These are phyloP conservation scores for Dermatemys mawii DNA, from an alignment of 2,113 vertebrate genomes.

Conservation along the genomic window DNA sequence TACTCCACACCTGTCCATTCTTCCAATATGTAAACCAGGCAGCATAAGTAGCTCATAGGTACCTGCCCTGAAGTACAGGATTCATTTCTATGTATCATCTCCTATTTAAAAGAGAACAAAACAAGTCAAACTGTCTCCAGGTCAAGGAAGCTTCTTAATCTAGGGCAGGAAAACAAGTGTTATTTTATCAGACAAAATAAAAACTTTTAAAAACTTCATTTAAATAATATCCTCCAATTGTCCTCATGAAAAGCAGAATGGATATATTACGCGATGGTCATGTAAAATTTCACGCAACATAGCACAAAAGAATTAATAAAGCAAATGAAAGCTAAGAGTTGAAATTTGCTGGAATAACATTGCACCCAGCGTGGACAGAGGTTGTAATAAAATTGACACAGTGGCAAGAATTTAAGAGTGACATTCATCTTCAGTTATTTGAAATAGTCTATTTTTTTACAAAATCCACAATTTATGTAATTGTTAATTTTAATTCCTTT, in stretches of 20 bases:
- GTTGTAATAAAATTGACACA: neutral
- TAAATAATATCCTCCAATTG: neutral
- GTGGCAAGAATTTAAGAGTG: neutral
- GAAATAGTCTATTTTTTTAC: neutral
- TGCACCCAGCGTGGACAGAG: neutral
- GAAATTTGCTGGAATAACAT: neutral
- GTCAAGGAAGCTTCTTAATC: neutral
- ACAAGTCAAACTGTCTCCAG: neutral
- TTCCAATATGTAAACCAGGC: conserved; percentile 82
- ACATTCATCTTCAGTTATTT: neutral
- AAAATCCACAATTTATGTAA: neutral
- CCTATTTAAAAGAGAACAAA: conserved; percentile 43
- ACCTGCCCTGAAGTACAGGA: conserved; percentile 82
- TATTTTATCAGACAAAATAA: neutral
- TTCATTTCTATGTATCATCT: conserved; percentile 85
- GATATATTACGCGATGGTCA: neutral
- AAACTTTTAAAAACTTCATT: neutral
- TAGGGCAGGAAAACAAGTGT: neutral
- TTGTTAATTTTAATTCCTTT: neutral
- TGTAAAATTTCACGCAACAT: neutral
- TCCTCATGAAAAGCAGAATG: neutral
- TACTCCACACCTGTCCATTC: conserved; percentile 88
- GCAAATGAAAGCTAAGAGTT: neutral
- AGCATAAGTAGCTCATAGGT: conserved; percentile 78
- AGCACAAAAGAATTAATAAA: neutral